Percentiles rank a stretch among this genome's conserved stretches.
Evolutionary conservation across 1,140 invertebrate genomes (phyloP).

Genomic region (Thaumatotibia leucotreta): DNA sequence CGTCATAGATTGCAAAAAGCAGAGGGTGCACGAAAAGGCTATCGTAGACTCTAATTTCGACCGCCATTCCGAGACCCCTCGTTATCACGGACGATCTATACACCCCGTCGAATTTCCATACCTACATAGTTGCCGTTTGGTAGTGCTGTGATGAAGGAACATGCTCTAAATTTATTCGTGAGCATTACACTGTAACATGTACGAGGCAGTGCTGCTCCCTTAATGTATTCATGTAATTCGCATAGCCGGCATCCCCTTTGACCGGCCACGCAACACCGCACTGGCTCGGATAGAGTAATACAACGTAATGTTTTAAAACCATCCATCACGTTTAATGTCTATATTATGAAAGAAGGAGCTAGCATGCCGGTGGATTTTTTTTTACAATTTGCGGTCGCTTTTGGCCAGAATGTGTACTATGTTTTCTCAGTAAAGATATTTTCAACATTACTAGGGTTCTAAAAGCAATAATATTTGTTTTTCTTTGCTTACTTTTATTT

Average conservation of each 20-base stretch:
- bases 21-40: neutral
- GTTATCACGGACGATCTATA: conserved; percentile 25
- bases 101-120: conserved; percentile 46
- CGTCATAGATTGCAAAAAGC: neutral
- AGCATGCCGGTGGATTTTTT: conserved; percentile 45
- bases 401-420: neutral
- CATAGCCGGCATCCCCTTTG: conserved; percentile 74
- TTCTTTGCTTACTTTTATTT: no score
- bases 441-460: no score
- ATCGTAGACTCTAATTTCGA: conserved; percentile 9
- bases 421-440: no score
- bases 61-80: neutral
- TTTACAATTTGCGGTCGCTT: conserved; percentile 25
- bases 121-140: conserved; percentile 58
- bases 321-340: conserved; percentile 75
- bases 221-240: conserved; percentile 77
- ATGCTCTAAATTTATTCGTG: conserved; percentile 70
- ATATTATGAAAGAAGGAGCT: conserved; percentile 65
- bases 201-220: conserved; percentile 65
- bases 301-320: conserved; percentile 74
- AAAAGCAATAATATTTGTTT: no score
- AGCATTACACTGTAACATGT: conserved; percentile 72
- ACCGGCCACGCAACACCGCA: conserved; percentile 73
- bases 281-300: conserved; percentile 68
- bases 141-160: conserved; percentile 62